Percentiles rank a stretch among this genome's conserved stretches.
phyloP scores from a whole-genome alignment of 2,113 vertebrate genomes.

The Mobula birostris region DNA sequence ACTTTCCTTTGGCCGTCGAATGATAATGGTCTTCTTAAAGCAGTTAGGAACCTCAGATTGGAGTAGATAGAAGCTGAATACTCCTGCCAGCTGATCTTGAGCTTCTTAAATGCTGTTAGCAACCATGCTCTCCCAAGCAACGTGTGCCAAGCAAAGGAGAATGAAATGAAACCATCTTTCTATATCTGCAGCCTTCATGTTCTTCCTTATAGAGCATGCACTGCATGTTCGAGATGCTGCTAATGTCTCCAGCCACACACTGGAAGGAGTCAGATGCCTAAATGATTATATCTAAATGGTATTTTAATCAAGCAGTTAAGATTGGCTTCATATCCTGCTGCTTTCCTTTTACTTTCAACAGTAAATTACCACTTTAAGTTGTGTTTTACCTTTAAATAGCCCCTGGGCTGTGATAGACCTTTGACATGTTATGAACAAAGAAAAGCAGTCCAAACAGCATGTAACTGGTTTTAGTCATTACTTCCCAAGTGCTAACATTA shows the following conservation, averaged over 20 bases:
- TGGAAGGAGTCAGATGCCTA: neutral
- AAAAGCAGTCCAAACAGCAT: constrained; percentile 31
- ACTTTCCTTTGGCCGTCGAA: too few species aligned
- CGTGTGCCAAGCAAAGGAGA: too few species aligned
- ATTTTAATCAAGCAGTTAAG: neutral
- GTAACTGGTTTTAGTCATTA: constrained; percentile 35
- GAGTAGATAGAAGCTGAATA: too few species aligned
- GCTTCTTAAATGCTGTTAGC: too few species aligned
- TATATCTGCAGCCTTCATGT: too few species aligned
- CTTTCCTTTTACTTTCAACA: neutral
- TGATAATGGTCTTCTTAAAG: too few species aligned
- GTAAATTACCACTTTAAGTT: neutral
- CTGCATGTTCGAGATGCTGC: neutral
- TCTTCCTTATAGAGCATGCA: too few species aligned
- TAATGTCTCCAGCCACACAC: neutral
- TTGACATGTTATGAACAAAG: constrained; percentile 15
- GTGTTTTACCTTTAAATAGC: neutral
- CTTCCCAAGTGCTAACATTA: constrained; percentile 30
- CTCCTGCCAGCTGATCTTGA: too few species aligned
- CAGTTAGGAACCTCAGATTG: too few species aligned
- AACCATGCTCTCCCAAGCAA: too few species aligned
- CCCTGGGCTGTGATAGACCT: constrained; percentile 25
- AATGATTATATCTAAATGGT: neutral
- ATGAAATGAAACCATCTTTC: too few species aligned
- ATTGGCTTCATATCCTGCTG: neutral